These are phyloP conservation scores for Bombus polaris DNA, from an alignment of 1,140 invertebrate species.

Conservation along the genomic window DNA sequence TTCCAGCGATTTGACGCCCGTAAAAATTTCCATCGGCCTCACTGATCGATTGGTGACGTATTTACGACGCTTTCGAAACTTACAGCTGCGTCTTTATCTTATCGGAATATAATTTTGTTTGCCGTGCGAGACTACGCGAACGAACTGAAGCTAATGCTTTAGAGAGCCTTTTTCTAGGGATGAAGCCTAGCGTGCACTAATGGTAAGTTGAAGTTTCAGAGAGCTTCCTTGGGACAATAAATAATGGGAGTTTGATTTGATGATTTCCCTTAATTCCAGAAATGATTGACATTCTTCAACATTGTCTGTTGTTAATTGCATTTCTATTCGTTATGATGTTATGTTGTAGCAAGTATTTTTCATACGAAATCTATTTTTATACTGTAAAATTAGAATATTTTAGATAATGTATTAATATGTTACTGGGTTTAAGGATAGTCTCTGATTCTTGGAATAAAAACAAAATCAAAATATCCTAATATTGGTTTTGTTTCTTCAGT, in stretches of 20 bases:
- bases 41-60: slow-evolving; percentile 18
- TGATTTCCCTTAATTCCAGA: too few relatives aligned
- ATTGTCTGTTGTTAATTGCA: too few relatives aligned
- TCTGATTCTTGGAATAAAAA: too few relatives aligned
- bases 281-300: too few relatives aligned
- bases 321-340: too few relatives aligned
- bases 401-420: too few relatives aligned
- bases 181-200: background rate
- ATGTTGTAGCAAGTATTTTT: too few relatives aligned
- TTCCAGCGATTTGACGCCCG: background rate
- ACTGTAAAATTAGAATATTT: too few relatives aligned
- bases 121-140: background rate
- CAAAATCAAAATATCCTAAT: too few relatives aligned
- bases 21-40: slow-evolving; percentile 27
- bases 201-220: background rate
- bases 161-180: background rate
- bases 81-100: slow-evolving; percentile 61
- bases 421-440: too few relatives aligned
- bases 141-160: slow-evolving; percentile 15
- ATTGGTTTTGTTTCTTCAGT: too few relatives aligned
- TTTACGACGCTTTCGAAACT: slow-evolving; percentile 32
- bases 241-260: background rate
- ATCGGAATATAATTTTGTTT: slow-evolving; percentile 49
- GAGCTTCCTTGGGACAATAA: background rate
- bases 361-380: too few relatives aligned